phyloP scores from a whole-genome alignment of 2,113 vertebrate species.

The Nannospalax galili region DNA sequence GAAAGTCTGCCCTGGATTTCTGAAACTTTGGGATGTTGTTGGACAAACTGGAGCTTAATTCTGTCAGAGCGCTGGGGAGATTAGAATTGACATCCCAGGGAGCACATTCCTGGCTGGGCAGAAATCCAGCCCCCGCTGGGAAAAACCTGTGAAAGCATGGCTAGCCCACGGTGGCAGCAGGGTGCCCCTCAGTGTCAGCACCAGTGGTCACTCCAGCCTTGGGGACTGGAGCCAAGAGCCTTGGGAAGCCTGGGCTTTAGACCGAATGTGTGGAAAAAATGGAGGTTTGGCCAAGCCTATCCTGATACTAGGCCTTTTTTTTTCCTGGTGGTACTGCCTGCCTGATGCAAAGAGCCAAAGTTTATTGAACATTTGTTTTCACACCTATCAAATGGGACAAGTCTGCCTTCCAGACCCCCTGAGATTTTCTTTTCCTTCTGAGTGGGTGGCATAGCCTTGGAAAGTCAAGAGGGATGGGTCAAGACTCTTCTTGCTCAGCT shows the following conservation, averaged over 20 bases:
- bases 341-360: background rate
- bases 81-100: conserved; percentile 88
- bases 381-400: background rate
- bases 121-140: conserved; percentile 86
- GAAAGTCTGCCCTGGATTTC: conserved; percentile 94
- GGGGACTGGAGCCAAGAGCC: background rate
- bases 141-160: conserved; percentile 81
- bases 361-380: background rate
- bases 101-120: conserved; percentile 87
- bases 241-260: background rate
- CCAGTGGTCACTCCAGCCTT: conserved; percentile 23
- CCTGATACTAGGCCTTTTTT: background rate
- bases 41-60: conserved; percentile 95
- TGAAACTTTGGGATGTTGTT: conserved; percentile 97
- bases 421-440: background rate
- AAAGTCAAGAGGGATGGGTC: background rate
- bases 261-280: background rate
- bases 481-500: background rate
- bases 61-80: conserved; percentile 86
- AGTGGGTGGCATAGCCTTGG: background rate
- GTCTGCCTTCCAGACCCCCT: background rate
- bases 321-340: background rate
- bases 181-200: background rate
- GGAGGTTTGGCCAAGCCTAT: background rate
- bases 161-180: conserved; percentile 67